These are phyloP conservation scores for Brachionus asplanchnoidis DNA, from an alignment of 1,140 invertebrate species.

Conservation along the genomic window DNA sequence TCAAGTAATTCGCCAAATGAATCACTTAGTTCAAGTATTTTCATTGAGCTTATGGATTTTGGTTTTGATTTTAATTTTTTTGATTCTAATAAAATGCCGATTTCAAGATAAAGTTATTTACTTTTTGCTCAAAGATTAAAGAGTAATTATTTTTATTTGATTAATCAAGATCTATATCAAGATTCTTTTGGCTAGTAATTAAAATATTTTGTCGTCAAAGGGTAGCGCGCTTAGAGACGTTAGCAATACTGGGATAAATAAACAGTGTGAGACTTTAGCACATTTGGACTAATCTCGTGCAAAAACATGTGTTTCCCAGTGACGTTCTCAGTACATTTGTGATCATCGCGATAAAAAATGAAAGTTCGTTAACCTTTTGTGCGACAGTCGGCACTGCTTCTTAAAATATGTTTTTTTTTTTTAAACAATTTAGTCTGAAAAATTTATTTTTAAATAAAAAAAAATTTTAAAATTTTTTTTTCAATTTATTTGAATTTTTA, in stretches of 20 bases:
- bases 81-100: not conserved
- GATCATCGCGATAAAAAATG: not conserved
- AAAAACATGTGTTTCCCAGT: slow-evolving; percentile 13
- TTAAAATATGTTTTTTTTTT: too few relatives aligned
- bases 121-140: not conserved
- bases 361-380: not conserved
- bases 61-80: not conserved
- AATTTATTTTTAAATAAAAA: too few relatives aligned
- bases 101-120: slow-evolving; percentile 31
- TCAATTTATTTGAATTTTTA: too few relatives aligned
- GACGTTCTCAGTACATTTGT: not conserved
- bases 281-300: not conserved
- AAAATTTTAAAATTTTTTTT: too few relatives aligned
- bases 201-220: slow-evolving; percentile 1
- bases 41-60: not conserved
- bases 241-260: slow-evolving; percentile 11
- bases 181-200: not conserved
- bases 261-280: slow-evolving; percentile 1
- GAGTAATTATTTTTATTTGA: slow-evolving; percentile 11
- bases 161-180: not conserved
- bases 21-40: not conserved
- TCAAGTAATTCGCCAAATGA: slow-evolving; percentile 4
- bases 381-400: not conserved
- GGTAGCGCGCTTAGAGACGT: not conserved
- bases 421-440: too few relatives aligned